Percentiles rank a stretch among this genome's conserved stretches.
Evolutionary conservation across 2,797 vertebrate genomes (phyloP).

Genomic region (Crotalus adamanteus): DNA sequence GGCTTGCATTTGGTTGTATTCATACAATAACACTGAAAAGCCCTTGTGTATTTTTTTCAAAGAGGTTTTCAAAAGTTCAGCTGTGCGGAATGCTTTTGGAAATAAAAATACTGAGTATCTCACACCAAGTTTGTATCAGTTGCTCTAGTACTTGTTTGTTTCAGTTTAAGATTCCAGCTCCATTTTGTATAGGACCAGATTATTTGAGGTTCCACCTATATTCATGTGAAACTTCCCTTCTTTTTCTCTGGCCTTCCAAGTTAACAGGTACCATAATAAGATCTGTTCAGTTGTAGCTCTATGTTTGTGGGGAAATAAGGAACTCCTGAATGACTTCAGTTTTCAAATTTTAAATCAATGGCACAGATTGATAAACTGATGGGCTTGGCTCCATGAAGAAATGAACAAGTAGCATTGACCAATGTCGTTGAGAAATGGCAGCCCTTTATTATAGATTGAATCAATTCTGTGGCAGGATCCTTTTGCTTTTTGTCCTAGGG

Average conservation of each 20-base stretch:
- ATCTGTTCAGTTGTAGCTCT: background rate
- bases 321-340: background rate
- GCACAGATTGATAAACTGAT: background rate
- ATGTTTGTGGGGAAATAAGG: background rate
- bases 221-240: background rate
- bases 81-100: background rate
- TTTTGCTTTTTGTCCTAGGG: background rate
- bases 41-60: background rate
- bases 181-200: background rate
- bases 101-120: background rate
- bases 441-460: slow-evolving; percentile 10
- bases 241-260: background rate
- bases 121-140: background rate
- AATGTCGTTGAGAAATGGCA: background rate
- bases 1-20: background rate
- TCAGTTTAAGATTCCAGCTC: background rate
- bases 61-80: background rate
- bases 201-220: background rate
- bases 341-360: background rate
- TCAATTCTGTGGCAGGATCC: background rate
- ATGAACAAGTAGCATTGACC: background rate
- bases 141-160: background rate
- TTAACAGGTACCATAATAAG: background rate
- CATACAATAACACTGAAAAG: background rate
- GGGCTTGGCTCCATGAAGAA: slow-evolving; percentile 6